phyloP scores from a whole-genome alignment of 2,113 vertebrate species.

The Pterocles orientalis region DNA sequence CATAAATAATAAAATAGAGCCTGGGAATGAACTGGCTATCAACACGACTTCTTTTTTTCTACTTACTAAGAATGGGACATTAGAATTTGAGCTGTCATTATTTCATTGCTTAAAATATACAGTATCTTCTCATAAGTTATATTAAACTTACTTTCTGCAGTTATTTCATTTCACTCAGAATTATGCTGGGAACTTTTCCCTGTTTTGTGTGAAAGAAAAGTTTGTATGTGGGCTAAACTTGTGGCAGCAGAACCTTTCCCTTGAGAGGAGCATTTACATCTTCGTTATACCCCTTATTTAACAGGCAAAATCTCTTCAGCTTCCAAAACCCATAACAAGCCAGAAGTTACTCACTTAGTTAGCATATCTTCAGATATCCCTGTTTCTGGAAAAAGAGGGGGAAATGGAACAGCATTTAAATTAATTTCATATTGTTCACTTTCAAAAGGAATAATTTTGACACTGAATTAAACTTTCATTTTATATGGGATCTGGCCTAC shows the following conservation, averaged over 20 bases:
- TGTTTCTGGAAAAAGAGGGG: neutral
- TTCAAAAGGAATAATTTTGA: neutral
- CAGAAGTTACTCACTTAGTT: neutral
- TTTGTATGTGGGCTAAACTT: neutral
- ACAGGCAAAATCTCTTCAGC: neutral
- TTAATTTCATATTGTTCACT: neutral
- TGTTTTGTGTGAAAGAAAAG: neutral
- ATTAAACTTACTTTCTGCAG: neutral
- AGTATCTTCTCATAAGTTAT: neutral
- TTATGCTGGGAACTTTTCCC: neutral
- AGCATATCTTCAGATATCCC: neutral
- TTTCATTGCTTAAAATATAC: neutral
- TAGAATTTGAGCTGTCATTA: neutral
- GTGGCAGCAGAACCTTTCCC: neutral
- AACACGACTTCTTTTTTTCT: neutral
- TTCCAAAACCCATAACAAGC: neutral
- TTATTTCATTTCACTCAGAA: neutral
- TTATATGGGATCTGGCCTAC: neutral
- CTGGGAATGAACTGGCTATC: neutral
- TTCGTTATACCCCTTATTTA: neutral
- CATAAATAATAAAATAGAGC: neutral
- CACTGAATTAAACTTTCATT: neutral
- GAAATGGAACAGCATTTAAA: neutral
- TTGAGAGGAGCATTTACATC: neutral
- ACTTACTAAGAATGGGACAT: accelerated